Evolutionary conservation across 1,140 invertebrate genomes (phyloP), one percentile per base, ranked within the genome.

Genomic region (Plectrocnemia conspersa): DNA sequence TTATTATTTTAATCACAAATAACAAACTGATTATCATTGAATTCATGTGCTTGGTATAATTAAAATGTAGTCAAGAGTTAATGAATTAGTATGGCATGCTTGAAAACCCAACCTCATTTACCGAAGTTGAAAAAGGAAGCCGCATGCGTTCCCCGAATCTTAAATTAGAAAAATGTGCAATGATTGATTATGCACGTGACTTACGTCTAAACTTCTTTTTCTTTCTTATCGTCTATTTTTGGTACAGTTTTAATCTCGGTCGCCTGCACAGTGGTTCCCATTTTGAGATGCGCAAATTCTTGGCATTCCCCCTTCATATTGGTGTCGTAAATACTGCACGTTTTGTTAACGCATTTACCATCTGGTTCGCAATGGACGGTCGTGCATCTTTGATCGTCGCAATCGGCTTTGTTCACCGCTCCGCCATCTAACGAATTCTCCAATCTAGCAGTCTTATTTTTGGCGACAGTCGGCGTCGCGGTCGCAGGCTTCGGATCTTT

Each of bases 321-420:
- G 0, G 74, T 76, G 33, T 76, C 74, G 54, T 76, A 76, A 50
- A 75, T 71, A 40, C 67, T 75, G 53, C 74, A 76, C 2, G 69
- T 70, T 19, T 68, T 63, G 25, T 71, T 70, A 0, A 54, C 60
- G 56, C 74, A 76, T 24, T 27, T 40, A 3, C 68, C 66, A 25
- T 61, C 58, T 46, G 64, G 67, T 32, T 68, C 64, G 52, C 72
- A 73, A 50, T 64, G 70, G 60, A 68, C 69, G 0, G 70, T 75
- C 5, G 67, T 74, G 45, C 67, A 74, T 44, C 72, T 75, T 7
- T 66, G 73, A 54, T 76, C 73, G 13, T 74, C 70, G 59, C 73
- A 72, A 59, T 73, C 74, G 64, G 65, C 68, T 4, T 74, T 66
- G 2, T 22, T 70, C 64, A 44, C 69, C 23, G 1, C 11, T 16